Evolutionary conservation across 2,797 vertebrate species (phyloP), one percentile per base, ranked within the genome.

Genomic region (Bradypus variegatus): DNA sequence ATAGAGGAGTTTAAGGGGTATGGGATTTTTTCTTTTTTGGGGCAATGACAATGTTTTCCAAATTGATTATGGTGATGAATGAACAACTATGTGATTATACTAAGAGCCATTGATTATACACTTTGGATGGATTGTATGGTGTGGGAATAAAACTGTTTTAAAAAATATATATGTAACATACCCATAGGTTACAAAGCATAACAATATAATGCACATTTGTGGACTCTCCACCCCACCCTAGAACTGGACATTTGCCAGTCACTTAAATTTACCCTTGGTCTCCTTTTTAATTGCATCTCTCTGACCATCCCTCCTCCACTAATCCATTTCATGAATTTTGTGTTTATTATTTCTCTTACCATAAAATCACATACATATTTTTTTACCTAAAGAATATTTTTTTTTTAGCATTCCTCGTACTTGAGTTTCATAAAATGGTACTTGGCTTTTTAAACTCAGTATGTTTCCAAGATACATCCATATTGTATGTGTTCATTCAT

Each of bases 371-470:
- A 19, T 36, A 31, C 38, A 12, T 33, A 36, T 60, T 65, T 91
- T 45, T 58, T 83, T 75, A 50, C 8, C 70, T 82, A 45, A 81
- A 72, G 13, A 53, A 45, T 18, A 48, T 58, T 31, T 31, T 69
- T 67, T 69, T 33, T 79, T 85, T 72, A 38, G 14, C 78, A 62
- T 64, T 73, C 41, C 27, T 73, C 73, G 12, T 78, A 82, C 62
- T 75, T 90, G 48, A 84, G 45, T 29, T 79, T 92, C 67, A 65
- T 29, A 89, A 86, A 91, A 89, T 60, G n/a, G 5, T n/a, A 75
- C 14, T 77, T 73, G n/a, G n/a, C 13, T 78, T 91, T 82, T 86
- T 19, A 79, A 90, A 94, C 8, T 73, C 27, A 85, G 18, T 60
- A 77, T 60, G 25, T 69, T 91, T 65, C 62, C 89, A 89, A 85